A percentile compares a stretch with the other conserved stretches of the same genome.
Conservation (phyloP, 2,113 vertebrate species). For the Etheostoma spectabile region DNA sequence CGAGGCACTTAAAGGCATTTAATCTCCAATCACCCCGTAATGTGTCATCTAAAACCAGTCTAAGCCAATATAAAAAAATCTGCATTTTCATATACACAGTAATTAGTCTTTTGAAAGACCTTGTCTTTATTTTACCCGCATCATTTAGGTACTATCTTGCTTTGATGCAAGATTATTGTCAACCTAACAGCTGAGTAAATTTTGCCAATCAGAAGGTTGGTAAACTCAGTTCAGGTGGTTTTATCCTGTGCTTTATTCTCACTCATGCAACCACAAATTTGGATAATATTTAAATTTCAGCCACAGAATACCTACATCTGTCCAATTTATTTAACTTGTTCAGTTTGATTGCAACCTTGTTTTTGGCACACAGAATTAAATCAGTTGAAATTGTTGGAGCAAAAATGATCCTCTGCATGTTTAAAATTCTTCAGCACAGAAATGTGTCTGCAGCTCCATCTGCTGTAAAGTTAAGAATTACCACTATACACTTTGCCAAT, state of each 20-base stretch:
- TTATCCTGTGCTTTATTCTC: conserved; percentile 25
- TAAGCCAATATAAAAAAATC: neutral
- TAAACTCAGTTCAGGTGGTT: conserved; percentile 43
- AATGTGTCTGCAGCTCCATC: conserved; percentile 74
- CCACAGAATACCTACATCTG: conserved; percentile 14
- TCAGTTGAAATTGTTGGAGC: conserved; percentile 35
- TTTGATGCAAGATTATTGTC: neutral
- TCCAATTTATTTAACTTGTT: conserved; percentile 36
- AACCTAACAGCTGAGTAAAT: conserved; percentile 19
- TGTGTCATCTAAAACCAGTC: neutral
- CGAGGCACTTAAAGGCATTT: neutral
- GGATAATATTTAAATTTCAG: conserved; percentile 22
- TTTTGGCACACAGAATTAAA: conserved; percentile 32
- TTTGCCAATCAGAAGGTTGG: conserved; percentile 28
- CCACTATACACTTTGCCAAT: neutral
- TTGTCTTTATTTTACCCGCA: neutral
- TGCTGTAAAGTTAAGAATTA: conserved; percentile 64
- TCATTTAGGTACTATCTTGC: neutral
- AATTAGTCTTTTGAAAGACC: neutral
- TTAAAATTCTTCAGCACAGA: conserved; percentile 22
- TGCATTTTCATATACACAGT: neutral
- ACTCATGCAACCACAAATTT: conserved; percentile 27
- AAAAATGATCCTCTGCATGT: conserved; percentile 31
- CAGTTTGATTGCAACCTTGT: conserved; percentile 49
- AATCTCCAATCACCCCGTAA: neutral